These are phyloP conservation scores for Pseudochirops cupreus DNA, from an alignment of 2,797 vertebrate species.

Conservation along the genomic window DNA sequence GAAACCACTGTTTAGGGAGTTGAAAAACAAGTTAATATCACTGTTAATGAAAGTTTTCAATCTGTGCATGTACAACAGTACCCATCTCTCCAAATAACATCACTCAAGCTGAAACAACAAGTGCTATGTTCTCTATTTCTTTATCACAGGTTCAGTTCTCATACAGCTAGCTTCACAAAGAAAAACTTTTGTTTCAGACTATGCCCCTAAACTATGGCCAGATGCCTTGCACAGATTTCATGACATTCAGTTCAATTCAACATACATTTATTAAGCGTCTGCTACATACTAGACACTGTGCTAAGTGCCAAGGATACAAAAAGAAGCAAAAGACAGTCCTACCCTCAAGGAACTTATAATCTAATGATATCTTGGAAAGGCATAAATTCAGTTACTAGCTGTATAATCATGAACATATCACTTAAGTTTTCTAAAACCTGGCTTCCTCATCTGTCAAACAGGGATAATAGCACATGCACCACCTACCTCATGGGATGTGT, in stretches of 20 bases:
- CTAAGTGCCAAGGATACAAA: not conserved
- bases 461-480: not conserved
- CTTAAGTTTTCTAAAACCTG: not conserved
- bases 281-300: not conserved
- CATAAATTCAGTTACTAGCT: not conserved
- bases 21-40: slow-evolving; percentile 8
- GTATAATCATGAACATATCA: not conserved
- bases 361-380: not conserved
- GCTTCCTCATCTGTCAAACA: not conserved
- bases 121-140: slow-evolving; percentile 30
- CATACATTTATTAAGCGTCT: not conserved
- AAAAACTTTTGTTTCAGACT: slow-evolving; percentile 49
- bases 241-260: slow-evolving; percentile 4
- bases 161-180: slow-evolving; percentile 33
- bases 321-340: not conserved
- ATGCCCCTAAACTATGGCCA: slow-evolving; percentile 3
- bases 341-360: not conserved
- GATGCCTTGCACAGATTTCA: not conserved
- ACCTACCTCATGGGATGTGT: not conserved
- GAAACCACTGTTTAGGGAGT: slow-evolving; percentile 26
- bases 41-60: slow-evolving; percentile 21
- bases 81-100: not conserved
- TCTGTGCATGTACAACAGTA: not conserved
- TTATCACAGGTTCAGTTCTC: not conserved
- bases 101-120: slow-evolving; percentile 48